Evolutionary conservation across 2,888 invertebrate genomes (phyloP), one percentile per base, ranked within the genome.

Genomic region (Leucophenga maculata): DNA sequence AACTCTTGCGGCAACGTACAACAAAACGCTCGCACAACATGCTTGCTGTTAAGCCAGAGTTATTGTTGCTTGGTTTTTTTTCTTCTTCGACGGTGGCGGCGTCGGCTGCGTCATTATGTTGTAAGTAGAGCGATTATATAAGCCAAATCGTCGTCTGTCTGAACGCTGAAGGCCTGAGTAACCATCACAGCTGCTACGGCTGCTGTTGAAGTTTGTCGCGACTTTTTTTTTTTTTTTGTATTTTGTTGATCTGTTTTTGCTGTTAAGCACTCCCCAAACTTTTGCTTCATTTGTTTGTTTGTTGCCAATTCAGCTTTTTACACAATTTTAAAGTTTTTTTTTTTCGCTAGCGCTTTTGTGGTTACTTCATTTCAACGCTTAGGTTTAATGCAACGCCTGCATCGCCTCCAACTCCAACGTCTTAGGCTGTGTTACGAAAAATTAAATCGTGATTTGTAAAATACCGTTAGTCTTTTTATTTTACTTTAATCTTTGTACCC

Each of bases 391-490:
- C 14, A 4, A 1, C 18, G 20, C 55, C 14, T 55, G 55, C 55
- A 18, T 6, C 18, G 52, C 18, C 18, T 52, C 20, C 50, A 50
- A 11, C 13, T 1, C n/a, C 18, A 20, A 14, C 48, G 13, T 48
- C 60, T 67, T 71, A 66, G n/a, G n/a, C n/a, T n/a, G n/a, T 70
- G 68, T 72, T 66, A 71, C 69, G 71, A 73, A 74, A 82, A 85
- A 82, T 82, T 85, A 80, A 85, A 82, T 83, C 85, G 83, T 83
- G 85, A 83, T 83, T 83, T 84, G 83, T 84, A 80, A 26, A 26
- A 66, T 62, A 14, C 62, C 44, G 48, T 60, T 44, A 26, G 62
- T 68, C 67, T 68, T 69, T 14, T 67, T 64, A 44, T 54, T 67
- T 46, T 71, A 48, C 18, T 80, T 78, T 3, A 26, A 26, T 26